These are phyloP conservation scores for Drosophila anomelani DNA, from an alignment of 2,888 invertebrate genomes.

Conservation along the genomic window DNA sequence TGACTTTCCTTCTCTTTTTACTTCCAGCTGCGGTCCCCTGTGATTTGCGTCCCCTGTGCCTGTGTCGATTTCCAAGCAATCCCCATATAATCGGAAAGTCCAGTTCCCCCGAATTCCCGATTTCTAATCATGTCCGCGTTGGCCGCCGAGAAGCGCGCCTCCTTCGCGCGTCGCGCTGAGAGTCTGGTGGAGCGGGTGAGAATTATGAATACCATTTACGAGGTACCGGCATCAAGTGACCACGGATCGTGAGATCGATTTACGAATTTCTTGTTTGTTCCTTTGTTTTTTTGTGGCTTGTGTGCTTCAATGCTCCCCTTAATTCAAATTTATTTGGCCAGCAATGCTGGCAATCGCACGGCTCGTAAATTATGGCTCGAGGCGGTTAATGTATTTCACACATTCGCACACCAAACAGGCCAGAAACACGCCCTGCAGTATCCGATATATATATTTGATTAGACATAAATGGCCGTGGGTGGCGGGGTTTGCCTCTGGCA, in stretches of 20 bases:
- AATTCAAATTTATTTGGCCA: slow-evolving; percentile 50
- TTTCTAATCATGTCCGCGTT: slow-evolving; percentile 70
- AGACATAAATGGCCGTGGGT: slow-evolving; percentile 33
- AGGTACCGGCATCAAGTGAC: slow-evolving; percentile 84
- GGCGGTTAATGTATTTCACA: slow-evolving; percentile 33
- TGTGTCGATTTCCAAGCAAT: slow-evolving; percentile 12
- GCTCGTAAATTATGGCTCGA: slow-evolving; percentile 45
- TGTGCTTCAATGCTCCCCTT: slow-evolving; percentile 25
- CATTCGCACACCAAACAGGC: slow-evolving; percentile 20
- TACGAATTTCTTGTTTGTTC: slow-evolving; percentile 53
- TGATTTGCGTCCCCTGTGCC: slow-evolving; percentile 11
- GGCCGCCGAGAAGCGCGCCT: slow-evolving; percentile 82
- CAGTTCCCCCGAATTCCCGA: slow-evolving; percentile 5
- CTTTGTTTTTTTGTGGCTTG: slow-evolving; percentile 39
- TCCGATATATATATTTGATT: slow-evolving; percentile 52
- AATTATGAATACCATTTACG: slow-evolving; percentile 84
- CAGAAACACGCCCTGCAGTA: slow-evolving; percentile 17
- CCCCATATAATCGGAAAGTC: slow-evolving; percentile 16
- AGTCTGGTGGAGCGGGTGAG: slow-evolving; percentile 85
- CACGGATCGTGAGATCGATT: slow-evolving; percentile 80
- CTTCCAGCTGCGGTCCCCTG: slow-evolving; percentile 20
- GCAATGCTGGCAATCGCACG: slow-evolving; percentile 18
- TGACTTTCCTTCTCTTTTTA: slow-evolving; percentile 45
- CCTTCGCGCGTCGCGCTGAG: slow-evolving; percentile 84
- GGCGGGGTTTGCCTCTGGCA: slow-evolving; percentile 11